These are phyloP conservation scores for Paratilapia polleni DNA, from an alignment of 2,113 vertebrate genomes.

Conservation along the genomic window DNA sequence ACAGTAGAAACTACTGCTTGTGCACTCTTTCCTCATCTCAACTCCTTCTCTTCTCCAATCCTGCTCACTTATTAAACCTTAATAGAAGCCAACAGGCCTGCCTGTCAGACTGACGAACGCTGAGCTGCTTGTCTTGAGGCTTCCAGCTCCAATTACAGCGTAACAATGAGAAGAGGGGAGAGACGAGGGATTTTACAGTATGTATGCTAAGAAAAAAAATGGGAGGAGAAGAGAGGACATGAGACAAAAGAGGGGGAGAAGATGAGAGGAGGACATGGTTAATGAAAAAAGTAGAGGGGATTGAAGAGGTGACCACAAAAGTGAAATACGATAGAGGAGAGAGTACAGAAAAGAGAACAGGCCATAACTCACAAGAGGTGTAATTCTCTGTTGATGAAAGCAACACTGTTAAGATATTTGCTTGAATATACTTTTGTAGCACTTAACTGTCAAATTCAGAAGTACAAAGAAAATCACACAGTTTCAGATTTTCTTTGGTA, in stretches of 20 bases:
- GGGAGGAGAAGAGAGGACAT: background rate
- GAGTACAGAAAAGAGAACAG: background rate
- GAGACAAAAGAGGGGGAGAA: background rate
- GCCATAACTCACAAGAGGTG: background rate
- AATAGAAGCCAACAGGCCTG: conserved; percentile 73
- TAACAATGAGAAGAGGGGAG: conserved; percentile 48
- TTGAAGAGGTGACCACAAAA: conserved; percentile 27
- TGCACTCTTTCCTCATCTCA: conserved; percentile 40
- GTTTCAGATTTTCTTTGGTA: background rate
- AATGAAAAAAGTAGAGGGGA: background rate
- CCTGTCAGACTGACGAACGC: conserved; percentile 66
- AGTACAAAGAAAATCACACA: background rate
- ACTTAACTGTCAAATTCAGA: conserved; percentile 28
- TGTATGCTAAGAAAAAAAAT: background rate
- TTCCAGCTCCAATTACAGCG: conserved; percentile 77
- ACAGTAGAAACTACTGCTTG: conserved; percentile 36
- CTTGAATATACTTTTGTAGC: background rate
- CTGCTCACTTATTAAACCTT: conserved; percentile 74
- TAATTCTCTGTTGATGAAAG: background rate
- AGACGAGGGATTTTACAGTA: background rate
- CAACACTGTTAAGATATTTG: conserved; percentile 4
- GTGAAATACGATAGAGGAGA: background rate
- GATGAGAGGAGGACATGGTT: background rate
- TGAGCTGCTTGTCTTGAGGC: conserved; percentile 59
- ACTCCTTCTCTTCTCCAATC: conserved; percentile 48